phyloP scores from a whole-genome alignment of 2,888 invertebrate genomes.

The Eupeodes luniger region DNA sequence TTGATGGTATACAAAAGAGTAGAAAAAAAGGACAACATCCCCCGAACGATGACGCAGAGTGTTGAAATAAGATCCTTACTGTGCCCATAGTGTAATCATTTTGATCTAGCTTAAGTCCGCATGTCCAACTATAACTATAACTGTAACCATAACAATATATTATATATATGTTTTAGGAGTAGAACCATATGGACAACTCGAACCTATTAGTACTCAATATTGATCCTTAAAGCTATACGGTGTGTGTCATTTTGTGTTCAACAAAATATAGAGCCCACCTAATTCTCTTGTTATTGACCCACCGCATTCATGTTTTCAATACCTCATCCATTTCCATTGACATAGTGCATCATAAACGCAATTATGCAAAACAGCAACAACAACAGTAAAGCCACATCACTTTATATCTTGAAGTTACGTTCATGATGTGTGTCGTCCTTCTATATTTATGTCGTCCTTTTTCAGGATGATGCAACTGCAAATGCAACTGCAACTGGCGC shows the following conservation, averaged over 20 bases:
- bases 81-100: constrained; percentile 37
- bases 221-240: constrained; percentile 6
- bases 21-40: constrained; percentile 6
- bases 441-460: constrained; percentile 58
- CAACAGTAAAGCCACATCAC: constrained; percentile 65
- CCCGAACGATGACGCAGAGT: neutral
- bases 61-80: constrained; percentile 59
- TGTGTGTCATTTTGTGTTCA: constrained; percentile 6
- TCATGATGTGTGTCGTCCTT: constrained; percentile 49
- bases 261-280: constrained; percentile 3
- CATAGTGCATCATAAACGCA: constrained; percentile 69
- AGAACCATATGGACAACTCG: constrained; percentile 8
- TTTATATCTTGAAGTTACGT: constrained; percentile 70
- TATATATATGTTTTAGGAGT: too few relatives aligned
- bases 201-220: constrained; percentile 15
- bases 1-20: too few relatives aligned
- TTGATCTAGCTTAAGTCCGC: constrained; percentile 27
- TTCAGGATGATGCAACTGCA: constrained; percentile 58
- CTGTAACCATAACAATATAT: neutral
- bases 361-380: constrained; percentile 70
- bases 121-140: neutral
- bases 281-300: constrained; percentile 15
- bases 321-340: constrained; percentile 52
- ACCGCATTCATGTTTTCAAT: constrained; percentile 58
- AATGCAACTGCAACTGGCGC: constrained; percentile 50